Base-by-base conservation (phyloP, 2,113 vertebrate species). In the Entomyzon cyanotis region DNA sequence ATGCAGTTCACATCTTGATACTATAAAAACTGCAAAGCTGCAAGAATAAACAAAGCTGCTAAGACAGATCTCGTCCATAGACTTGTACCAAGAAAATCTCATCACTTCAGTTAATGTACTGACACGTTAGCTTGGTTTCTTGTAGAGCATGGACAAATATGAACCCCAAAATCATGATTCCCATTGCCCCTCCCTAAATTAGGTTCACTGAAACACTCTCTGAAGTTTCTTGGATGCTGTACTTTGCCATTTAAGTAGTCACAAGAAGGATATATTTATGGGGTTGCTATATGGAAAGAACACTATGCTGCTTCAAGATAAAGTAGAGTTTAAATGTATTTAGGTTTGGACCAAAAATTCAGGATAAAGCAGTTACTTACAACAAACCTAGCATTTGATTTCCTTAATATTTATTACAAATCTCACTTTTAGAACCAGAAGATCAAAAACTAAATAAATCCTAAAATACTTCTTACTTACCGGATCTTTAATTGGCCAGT, bases 401-500 rank as follows among this genome's bases (percentile, higher is more conserved):
- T 74, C 31, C 5, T 62, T 58, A 15, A 2, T 12, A 58, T 75
- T 53, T 70, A n/a, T 56, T 64, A 46, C 21, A 73, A 77, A 71
- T 39, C 6, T 28, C 53, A 50, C n/a, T 83, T 88, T 28, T 10
- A 44, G 27, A 44, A 33, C 10, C 44, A 33, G 73, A 79, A 74
- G n/a, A 23, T n/a, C 17, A 93, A 65, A 9, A 78, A 67, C 47
- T 59, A 67, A 89, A 65, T 20, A 3, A 93, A 50, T 47, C 65
- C 44, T 93, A 63, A 88, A 67, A 68, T 44, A 87, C 64, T 67
- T 95, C 28, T 75, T 77, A 98, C 98, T 96, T 98, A 99, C 99
- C 24, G 99, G 98, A 85, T 99, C 99, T 98, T 99, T 98, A 97
- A 99, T 99, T 37, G 99, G 99, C 99, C 99, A 99, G 94, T 99